Conservation (phyloP, 2,113 vertebrate genomes). For the Mugil cephalus region DNA sequence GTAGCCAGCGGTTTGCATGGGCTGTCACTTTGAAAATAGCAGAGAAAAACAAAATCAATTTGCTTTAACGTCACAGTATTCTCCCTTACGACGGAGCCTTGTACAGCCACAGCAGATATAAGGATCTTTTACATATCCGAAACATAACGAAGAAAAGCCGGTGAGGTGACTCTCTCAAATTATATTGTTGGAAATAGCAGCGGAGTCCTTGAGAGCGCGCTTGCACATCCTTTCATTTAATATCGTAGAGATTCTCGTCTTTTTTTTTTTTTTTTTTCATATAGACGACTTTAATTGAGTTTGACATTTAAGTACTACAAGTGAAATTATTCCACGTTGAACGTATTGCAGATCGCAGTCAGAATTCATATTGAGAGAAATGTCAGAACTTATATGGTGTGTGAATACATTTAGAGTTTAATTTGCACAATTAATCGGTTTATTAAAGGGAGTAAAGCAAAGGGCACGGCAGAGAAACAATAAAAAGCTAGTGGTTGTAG, state of each 20-base stretch:
- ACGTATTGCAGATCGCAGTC: not conserved
- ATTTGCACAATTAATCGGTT: not conserved
- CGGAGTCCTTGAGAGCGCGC: not conserved
- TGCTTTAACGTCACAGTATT: not conserved
- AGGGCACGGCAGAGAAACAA: not conserved
- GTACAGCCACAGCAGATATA: conserved; percentile 17
- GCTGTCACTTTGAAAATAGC: conserved; percentile 44
- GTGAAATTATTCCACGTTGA: conserved; percentile 5
- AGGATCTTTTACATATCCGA: conserved; percentile 41
- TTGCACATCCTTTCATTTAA: conserved; percentile 21
- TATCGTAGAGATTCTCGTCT: conserved; percentile 3
- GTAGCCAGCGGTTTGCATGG: conserved; percentile 21
- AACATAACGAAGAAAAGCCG: not conserved
- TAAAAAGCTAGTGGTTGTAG: not conserved
- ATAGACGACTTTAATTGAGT: conserved; percentile 35
- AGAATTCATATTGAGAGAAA: not conserved
- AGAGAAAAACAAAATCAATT: conserved; percentile 50
- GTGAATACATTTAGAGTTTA: not conserved
- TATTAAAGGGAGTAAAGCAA: not conserved
- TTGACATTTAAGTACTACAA: conserved; percentile 10
- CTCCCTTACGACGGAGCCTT: conserved; percentile 8
- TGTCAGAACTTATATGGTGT: not conserved
- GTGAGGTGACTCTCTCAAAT: not conserved
- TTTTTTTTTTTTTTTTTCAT: no score
- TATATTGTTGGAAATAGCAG: conserved; percentile 12